Conservation (phyloP, 2,888 invertebrate genomes). For the Drosophila merina region DNA sequence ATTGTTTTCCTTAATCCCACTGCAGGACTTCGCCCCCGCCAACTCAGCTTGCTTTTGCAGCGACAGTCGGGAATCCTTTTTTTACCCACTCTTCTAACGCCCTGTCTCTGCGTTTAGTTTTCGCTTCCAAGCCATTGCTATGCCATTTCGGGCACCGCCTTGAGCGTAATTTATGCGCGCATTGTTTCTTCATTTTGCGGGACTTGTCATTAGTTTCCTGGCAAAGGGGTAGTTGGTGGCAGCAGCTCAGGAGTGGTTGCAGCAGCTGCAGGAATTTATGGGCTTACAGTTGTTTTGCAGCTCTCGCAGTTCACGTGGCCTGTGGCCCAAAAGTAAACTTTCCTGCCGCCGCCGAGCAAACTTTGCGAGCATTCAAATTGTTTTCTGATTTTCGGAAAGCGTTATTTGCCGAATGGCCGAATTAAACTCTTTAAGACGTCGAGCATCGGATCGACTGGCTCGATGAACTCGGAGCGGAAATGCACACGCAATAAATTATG, state of each 20-base stretch:
- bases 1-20: conserved; percentile 59
- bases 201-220: conserved; percentile 60
- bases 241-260: conserved; percentile 34
- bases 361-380: conserved; percentile 38
- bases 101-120: conserved; percentile 39
- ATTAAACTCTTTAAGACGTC: conserved; percentile 41
- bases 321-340: conserved; percentile 47
- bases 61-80: conserved; percentile 55
- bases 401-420: conserved; percentile 37
- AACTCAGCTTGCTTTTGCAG: conserved; percentile 44
- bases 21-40: conserved; percentile 54
- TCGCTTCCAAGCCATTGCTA: conserved; percentile 63
- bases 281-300: conserved; percentile 42
- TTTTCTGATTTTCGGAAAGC: conserved; percentile 52
- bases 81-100: background rate
- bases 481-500: conserved; percentile 71
- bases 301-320: conserved; percentile 33
- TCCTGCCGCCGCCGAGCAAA: conserved; percentile 30
- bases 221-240: background rate
- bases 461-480: conserved; percentile 72
- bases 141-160: conserved; percentile 57
- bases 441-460: conserved; percentile 47
- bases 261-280: conserved; percentile 68
- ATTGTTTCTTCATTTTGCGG: conserved; percentile 72
- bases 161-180: conserved; percentile 71